These are phyloP conservation scores for Semotilus atromaculatus DNA, from an alignment of 2,797 vertebrate genomes.

Conservation along the genomic window DNA sequence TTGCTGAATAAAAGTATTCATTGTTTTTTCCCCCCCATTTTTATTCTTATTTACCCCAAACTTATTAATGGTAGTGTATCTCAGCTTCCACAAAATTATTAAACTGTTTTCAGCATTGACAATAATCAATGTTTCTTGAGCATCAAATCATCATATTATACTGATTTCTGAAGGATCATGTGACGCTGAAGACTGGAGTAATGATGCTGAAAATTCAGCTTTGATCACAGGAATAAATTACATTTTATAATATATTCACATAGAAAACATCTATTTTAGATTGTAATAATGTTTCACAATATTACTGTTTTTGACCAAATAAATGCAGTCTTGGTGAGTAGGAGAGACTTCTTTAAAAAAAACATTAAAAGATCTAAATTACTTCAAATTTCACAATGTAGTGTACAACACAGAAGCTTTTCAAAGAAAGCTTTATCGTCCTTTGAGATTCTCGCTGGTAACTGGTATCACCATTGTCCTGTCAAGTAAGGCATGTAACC, in stretches of 20 bases:
- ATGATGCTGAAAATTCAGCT: neutral
- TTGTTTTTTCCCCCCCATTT: too few relatives aligned
- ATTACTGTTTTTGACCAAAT: neutral
- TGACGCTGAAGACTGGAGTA: neutral
- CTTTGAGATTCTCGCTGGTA: neutral
- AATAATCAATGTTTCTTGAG: neutral
- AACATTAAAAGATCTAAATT: too few relatives aligned
- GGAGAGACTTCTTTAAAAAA: too few relatives aligned
- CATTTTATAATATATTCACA: neutral
- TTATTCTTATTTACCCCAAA: too few relatives aligned
- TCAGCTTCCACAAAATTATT: neutral
- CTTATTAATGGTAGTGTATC: neutral
- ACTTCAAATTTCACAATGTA: neutral
- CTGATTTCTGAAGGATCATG: neutral
- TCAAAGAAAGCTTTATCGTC: neutral
- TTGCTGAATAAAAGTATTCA: too few relatives aligned
- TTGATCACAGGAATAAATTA: neutral
- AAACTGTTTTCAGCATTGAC: neutral
- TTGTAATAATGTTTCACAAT: neutral
- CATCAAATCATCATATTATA: neutral
- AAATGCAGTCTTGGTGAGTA: too few relatives aligned
- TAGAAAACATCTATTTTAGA: neutral
- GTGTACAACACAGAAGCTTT: neutral
- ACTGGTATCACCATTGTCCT: too few relatives aligned
- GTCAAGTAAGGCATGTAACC: neutral